A percentile compares a stretch with the other conserved stretches of the same genome.
Conservation (phyloP, 2,797 vertebrate species). For the Pseudopleuronectes americanus region DNA sequence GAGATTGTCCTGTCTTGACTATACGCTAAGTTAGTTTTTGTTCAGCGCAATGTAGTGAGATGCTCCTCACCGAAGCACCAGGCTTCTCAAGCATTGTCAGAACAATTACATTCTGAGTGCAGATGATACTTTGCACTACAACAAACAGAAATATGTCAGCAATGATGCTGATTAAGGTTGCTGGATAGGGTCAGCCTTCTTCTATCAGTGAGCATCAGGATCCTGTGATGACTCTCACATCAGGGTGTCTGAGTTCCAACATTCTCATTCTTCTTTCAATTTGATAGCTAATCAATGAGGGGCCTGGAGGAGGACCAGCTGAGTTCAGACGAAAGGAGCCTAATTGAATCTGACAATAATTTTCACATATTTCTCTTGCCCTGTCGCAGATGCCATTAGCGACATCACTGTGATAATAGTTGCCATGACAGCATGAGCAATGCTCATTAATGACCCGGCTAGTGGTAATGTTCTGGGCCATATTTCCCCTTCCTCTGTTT, state of each 20-base stretch:
- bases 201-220: constrained; percentile 67
- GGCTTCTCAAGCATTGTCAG: constrained; percentile 63
- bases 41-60: constrained; percentile 23
- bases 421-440: constrained; percentile 91
- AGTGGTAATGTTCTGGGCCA: constrained; percentile 83
- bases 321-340: constrained; percentile 85
- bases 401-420: constrained; percentile 88
- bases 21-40: constrained; percentile 10
- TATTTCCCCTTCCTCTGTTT: constrained; percentile 71
- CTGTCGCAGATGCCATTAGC: constrained; percentile 88
- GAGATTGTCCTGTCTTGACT: constrained; percentile 20
- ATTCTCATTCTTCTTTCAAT: constrained; percentile 77
- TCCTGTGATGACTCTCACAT: constrained; percentile 76
- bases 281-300: constrained; percentile 87
- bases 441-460: constrained; percentile 88
- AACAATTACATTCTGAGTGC: constrained; percentile 67
- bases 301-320: constrained; percentile 82
- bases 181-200: constrained; percentile 73
- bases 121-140: constrained; percentile 65
- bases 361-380: constrained; percentile 88
- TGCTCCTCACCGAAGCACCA: constrained; percentile 29
- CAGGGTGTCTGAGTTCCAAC: constrained; percentile 70
- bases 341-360: constrained; percentile 91
- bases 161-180: constrained; percentile 81
- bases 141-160: constrained; percentile 75